Evolutionary conservation across 2,888 invertebrate species (phyloP), one percentile per base, ranked within the genome.

Genomic region (Phragmatobia fuliginosa): DNA sequence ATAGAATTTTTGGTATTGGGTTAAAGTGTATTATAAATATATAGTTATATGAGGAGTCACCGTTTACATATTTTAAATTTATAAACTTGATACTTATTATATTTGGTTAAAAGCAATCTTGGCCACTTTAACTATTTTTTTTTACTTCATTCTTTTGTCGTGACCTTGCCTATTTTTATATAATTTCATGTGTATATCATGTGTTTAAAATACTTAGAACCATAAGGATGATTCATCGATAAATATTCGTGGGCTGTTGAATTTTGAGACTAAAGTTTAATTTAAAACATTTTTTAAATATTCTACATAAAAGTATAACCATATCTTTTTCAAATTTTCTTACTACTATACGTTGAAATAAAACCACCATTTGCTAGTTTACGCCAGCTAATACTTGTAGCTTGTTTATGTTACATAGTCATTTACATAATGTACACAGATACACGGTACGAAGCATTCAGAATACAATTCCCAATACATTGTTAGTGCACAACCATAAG

Each of bases 401-500:
- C 14, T 11, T 32, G 14, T 56, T 16, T 16, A 56, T 16, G 16
- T 14, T 28, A 56, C 56, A 56, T 25, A 33, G 18, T 65, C 56
- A 59, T 69, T 32, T 59, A 28, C 36, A 68, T 65, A 68, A 11
- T 45, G 25, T 56, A 36, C 59, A 41, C 65, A 62, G 31, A n/a
- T 59, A 70, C 68, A 71, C 60, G 58, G 31, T 62, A 33, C 62
- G 5, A 66, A 72, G 66, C 65, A 71, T 66, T 21, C 67, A 68
- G 67, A 67, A 72, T 80, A 75, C 75, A 75, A 71, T 31, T 68
- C 45, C 66, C 75, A 67, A 75, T 83, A 79, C 78, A 80, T 73
- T 79, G 78, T 71, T 63, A 77, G 72, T 69, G 67, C 68, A 74
- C 81, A 77, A 82, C 85, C 87, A 90, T 92, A 90, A 90, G 90